A percentile compares a stretch with the other conserved stretches of the same genome.
Evolutionary conservation across 2,113 vertebrate genomes (phyloP).

Genomic region (Gallinago jamesoni): DNA sequence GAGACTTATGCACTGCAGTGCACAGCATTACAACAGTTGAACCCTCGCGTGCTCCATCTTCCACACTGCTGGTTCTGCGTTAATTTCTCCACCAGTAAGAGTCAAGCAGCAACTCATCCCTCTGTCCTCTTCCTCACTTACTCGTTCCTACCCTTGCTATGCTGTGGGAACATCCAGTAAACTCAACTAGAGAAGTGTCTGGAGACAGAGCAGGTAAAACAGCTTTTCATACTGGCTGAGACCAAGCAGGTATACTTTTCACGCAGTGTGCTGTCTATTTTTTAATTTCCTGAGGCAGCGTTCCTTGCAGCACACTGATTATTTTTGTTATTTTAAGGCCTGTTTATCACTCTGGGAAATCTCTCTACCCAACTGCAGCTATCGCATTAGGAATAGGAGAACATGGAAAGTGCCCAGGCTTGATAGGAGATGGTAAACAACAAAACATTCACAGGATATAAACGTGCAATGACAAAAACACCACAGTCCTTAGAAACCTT

Average conservation of each 20-base stretch:
- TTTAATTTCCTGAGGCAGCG: slow-evolving; percentile 52
- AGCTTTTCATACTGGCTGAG: not conserved
- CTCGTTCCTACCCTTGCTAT: not conserved
- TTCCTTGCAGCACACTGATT: not conserved
- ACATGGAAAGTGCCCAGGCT: rapidly evolving
- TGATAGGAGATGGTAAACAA: not conserved
- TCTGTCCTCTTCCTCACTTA: not conserved
- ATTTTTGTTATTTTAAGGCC: not conserved
- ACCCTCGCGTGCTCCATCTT: not conserved
- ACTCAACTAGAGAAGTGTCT: not conserved
- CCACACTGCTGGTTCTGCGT: not conserved
- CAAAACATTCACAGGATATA: not conserved
- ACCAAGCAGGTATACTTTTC: not conserved
- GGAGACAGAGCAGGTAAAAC: not conserved
- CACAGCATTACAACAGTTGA: not conserved
- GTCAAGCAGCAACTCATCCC: not conserved
- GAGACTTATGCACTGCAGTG: not conserved
- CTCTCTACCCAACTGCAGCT: not conserved
- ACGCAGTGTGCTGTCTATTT: not conserved
- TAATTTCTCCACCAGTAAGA: not conserved
- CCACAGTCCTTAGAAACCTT: rapidly evolving
- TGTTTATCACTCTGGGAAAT: not conserved
- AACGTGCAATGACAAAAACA: not conserved
- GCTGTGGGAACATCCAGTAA: not conserved
- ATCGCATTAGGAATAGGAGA: not conserved